A percentile compares a stretch with the other conserved stretches of the same genome.
Evolutionary conservation across 2,797 vertebrate genomes (phyloP).

Genomic region (Bryconaethiops microstoma): DNA sequence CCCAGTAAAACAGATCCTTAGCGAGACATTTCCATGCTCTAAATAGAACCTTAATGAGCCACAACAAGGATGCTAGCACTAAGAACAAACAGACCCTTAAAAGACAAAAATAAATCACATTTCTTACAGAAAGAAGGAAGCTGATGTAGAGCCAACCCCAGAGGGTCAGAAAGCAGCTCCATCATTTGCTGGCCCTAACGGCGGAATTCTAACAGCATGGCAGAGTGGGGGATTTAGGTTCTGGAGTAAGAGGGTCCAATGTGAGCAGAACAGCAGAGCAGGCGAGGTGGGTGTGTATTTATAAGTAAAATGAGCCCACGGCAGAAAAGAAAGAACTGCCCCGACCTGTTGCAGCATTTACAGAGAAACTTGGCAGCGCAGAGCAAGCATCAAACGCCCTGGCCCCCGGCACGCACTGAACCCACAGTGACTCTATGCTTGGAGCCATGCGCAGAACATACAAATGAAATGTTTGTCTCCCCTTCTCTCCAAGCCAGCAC

Average conservation of each 20-base stretch:
- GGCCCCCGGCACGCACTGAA: slow-evolving; percentile 34
- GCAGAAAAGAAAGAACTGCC: slow-evolving; percentile 23
- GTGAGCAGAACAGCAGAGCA: slow-evolving; percentile 5
- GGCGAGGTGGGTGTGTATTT: slow-evolving; percentile 36
- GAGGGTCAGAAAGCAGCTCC: slow-evolving; percentile 17
- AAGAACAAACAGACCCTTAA: slow-evolving; percentile 23
- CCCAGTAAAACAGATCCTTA: slow-evolving; percentile 4
- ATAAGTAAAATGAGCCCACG: slow-evolving; percentile 26
- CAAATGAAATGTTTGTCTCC: slow-evolving; percentile 42
- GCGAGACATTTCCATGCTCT: not conserved
- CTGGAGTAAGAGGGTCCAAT: slow-evolving; percentile 22
- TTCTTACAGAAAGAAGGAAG: slow-evolving; percentile 45
- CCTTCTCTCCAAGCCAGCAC: not conserved
- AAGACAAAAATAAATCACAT: slow-evolving; percentile 56
- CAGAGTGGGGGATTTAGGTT: slow-evolving; percentile 8
- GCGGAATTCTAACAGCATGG: slow-evolving; percentile 14
- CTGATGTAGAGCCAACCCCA: slow-evolving; percentile 14
- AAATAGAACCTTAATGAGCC: slow-evolving; percentile 22
- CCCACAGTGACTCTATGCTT: slow-evolving; percentile 29
- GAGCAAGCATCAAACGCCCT: slow-evolving; percentile 35
- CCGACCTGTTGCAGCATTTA: slow-evolving; percentile 41
- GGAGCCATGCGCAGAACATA: slow-evolving; percentile 16
- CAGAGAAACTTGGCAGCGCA: slow-evolving; percentile 12
- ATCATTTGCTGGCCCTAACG: slow-evolving; percentile 23
- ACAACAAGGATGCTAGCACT: slow-evolving; percentile 28